Evolutionary conservation across 2,888 invertebrate species (phyloP).

Genomic region (Lasioglossum vierecki): DNA sequence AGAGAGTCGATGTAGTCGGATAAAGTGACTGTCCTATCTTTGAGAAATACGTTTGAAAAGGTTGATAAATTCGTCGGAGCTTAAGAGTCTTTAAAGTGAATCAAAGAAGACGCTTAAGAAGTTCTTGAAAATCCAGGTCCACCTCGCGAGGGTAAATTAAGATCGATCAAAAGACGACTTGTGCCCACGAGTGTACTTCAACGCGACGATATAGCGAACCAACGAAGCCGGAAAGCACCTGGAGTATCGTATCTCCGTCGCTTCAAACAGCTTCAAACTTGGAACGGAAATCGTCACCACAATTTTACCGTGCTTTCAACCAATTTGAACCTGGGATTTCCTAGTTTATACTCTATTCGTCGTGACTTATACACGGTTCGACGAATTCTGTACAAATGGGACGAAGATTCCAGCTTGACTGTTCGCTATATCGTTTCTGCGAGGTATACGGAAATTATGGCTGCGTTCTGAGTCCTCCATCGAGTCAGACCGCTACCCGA

Average conservation of each 20-base stretch:
- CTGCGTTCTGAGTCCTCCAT: background rate
- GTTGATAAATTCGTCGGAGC: background rate
- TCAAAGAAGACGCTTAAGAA: background rate
- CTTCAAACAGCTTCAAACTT: background rate
- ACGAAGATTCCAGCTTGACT: background rate
- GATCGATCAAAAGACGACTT: background rate
- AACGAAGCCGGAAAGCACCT: background rate
- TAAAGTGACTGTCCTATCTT: background rate
- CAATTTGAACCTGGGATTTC: background rate
- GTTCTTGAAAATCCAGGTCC: background rate
- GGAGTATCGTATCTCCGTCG: background rate
- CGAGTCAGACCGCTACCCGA: background rate
- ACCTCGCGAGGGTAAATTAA: background rate
- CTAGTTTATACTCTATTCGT: background rate
- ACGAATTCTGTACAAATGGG: background rate
- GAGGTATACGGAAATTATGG: background rate
- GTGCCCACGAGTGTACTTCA: background rate
- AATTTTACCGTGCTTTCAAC: background rate
- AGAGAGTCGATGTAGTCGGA: background rate
- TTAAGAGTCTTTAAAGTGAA: background rate
- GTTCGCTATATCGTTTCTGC: background rate
- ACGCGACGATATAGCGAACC: background rate
- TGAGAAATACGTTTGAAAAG: background rate
- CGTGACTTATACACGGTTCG: background rate
- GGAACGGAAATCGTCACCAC: background rate